A percentile compares a stretch with the other conserved stretches of the same genome.
Evolutionary conservation across 2,888 invertebrate species (phyloP).

Genomic region (Scaptomyza cyrtandrae): DNA sequence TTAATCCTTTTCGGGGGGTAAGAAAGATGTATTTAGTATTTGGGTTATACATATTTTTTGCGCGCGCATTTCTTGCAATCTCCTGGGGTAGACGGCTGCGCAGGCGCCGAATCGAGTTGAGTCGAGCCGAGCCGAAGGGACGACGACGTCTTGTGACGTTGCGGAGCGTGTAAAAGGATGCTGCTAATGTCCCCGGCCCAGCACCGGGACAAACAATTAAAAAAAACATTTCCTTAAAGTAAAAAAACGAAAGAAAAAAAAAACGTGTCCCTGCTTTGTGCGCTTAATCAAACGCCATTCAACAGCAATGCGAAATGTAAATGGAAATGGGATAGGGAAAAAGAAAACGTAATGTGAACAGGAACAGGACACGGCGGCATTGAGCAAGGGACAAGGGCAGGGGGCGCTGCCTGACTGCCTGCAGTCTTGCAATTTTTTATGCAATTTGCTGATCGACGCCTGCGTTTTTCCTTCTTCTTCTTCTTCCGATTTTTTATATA

Average conservation of each 20-base stretch:
- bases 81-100: constrained; percentile 60
- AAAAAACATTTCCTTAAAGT: constrained; percentile 22
- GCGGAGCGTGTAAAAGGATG: constrained; percentile 78
- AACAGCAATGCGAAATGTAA: constrained; percentile 25
- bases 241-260: constrained; percentile 22
- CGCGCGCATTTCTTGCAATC: constrained; percentile 67
- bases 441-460: constrained; percentile 71
- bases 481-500: neutral
- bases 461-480: constrained; percentile 31
- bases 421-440: constrained; percentile 71
- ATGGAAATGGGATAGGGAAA: constrained; percentile 18
- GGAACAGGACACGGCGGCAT: constrained; percentile 11
- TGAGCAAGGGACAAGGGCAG: neutral
- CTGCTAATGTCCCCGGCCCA: constrained; percentile 80
- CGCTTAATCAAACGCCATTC: constrained; percentile 71
- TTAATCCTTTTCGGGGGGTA: constrained; percentile 72
- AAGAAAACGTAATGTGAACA: constrained; percentile 1
- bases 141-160: constrained; percentile 49
- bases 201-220: neutral
- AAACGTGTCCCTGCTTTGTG: constrained; percentile 57
- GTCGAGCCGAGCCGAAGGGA: constrained; percentile 1
- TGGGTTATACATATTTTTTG: constrained; percentile 50
- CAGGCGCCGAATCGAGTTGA: constrained; percentile 56
- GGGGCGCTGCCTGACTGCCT: constrained; percentile 11
- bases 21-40: constrained; percentile 15